phyloP scores from a whole-genome alignment of 2,888 invertebrate species.

The Maniola hyperantus region DNA sequence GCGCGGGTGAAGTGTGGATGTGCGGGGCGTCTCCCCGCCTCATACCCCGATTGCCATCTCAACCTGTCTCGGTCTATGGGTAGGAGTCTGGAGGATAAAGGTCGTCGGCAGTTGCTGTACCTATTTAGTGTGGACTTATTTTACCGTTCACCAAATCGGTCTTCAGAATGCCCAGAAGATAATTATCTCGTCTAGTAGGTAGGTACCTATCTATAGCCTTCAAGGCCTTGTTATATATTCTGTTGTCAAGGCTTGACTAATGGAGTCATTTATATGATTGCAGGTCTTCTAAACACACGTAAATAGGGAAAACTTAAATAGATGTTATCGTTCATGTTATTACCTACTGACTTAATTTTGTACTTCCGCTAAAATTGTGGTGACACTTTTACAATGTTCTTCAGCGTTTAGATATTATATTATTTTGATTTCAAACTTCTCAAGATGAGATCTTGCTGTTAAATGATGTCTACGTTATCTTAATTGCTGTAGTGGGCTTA shows the following conservation, averaged over 20 bases:
- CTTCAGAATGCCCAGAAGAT: too few species aligned
- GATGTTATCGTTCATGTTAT: neutral
- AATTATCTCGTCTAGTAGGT: too few species aligned
- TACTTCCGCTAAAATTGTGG: constrained; percentile 4
- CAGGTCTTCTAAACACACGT: neutral
- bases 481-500: constrained; percentile 11
- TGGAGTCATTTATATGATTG: neutral
- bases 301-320: neutral
- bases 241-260: neutral
- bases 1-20: too few species aligned
- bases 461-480: constrained; percentile 8
- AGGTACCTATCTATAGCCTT: too few species aligned
- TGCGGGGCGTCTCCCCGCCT: too few species aligned
- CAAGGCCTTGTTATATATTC: too few species aligned
- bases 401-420: neutral
- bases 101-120: too few species aligned
- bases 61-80: too few species aligned
- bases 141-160: too few species aligned
- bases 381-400: constrained; percentile 3
- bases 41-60: too few species aligned
- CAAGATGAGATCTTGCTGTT: constrained; percentile 13
- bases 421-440: neutral
- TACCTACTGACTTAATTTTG: neutral
- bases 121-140: too few species aligned
- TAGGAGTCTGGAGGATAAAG: too few species aligned